Base-by-base conservation (phyloP, 2,888 invertebrate genomes). In the Ectemnius cavifrons region DNA sequence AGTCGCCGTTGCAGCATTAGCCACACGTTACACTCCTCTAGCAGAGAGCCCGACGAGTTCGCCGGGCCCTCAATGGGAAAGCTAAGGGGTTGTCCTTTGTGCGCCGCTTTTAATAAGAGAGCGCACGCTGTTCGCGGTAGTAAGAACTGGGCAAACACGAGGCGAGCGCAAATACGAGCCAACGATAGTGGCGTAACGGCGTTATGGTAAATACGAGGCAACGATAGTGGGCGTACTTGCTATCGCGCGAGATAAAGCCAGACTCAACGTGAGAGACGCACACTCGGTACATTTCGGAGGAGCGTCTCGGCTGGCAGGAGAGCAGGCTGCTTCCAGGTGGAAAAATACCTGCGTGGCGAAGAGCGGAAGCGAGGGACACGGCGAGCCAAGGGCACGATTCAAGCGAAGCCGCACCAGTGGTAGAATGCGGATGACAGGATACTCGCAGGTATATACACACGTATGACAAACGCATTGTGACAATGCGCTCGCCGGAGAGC, bases 401-500 rank as follows among this genome's bases (percentile, higher is more conserved):
- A 11, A 52, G 16, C 52, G 14, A 16, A 52, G 52, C 52, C n/a
- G 52, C 52, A 37, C 37, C 8, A 52, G 16, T 13, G 52, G 3
- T 37, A 37, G 37, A 37, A 37, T 37, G 37, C 37, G 37, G 37
- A 37, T 37, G 11, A 37, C 37, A 37, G 37, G 37, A 37, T 37
- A 37, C 37, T 52, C 14, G 52, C 52, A 16, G 16, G 52, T 52
- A 52, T 47, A 47, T 49, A 49, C 49, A 52, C 52, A 52, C 16
- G 52, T 52, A 52, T 52, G 52, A 52, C 52, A 16, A 52, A 13
- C n/a, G 52, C 52, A 52, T 52, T 16, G 52, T 52, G 14, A 52
- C 52, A 16, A 16, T 52, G n/a, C 14, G 14, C n/a, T 52, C 16
- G n/a, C 52, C 52, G 52, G 14, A 52, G n/a, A 52, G n/a, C 52